These are phyloP conservation scores for Nannoperca australis DNA, from an alignment of 2,797 vertebrate species.

Conservation along the genomic window DNA sequence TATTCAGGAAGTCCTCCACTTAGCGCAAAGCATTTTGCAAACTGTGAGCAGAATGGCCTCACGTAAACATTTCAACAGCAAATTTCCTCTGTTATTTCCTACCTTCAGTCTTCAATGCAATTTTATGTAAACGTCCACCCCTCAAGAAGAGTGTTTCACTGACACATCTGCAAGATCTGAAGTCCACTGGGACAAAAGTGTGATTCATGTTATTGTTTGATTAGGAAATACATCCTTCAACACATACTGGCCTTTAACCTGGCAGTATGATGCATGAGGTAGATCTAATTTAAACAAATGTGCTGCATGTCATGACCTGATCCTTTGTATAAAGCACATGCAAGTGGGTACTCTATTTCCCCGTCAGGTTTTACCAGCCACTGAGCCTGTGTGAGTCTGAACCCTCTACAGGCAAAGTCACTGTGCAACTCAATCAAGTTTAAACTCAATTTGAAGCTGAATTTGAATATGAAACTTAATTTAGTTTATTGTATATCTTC, in stretches of 20 bases:
- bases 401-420: background rate
- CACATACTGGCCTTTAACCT: slow-evolving; percentile 11
- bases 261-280: background rate
- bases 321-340: slow-evolving; percentile 15
- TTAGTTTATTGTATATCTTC: background rate
- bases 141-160: slow-evolving; percentile 4
- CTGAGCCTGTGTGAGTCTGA: background rate
- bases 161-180: slow-evolving; percentile 20
- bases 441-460: no score
- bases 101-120: background rate
- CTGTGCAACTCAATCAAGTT: background rate
- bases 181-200: slow-evolving; percentile 1
- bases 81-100: slow-evolving; percentile 68
- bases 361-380: slow-evolving; percentile 9
- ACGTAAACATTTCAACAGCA: slow-evolving; percentile 55
- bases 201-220: slow-evolving; percentile 14
- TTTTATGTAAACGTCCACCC: slow-evolving; percentile 42
- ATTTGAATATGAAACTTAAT: background rate
- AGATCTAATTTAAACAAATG: slow-evolving; percentile 18
- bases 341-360: slow-evolving; percentile 22
- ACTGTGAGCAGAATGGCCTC: slow-evolving; percentile 26
- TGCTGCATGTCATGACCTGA: background rate
- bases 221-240: slow-evolving; percentile 22
- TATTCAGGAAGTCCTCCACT: slow-evolving; percentile 49
- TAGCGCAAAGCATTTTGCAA: slow-evolving; percentile 17